These are phyloP conservation scores for Penaeus vannamei DNA, from an alignment of 1,140 invertebrate species.

Conservation along the genomic window DNA sequence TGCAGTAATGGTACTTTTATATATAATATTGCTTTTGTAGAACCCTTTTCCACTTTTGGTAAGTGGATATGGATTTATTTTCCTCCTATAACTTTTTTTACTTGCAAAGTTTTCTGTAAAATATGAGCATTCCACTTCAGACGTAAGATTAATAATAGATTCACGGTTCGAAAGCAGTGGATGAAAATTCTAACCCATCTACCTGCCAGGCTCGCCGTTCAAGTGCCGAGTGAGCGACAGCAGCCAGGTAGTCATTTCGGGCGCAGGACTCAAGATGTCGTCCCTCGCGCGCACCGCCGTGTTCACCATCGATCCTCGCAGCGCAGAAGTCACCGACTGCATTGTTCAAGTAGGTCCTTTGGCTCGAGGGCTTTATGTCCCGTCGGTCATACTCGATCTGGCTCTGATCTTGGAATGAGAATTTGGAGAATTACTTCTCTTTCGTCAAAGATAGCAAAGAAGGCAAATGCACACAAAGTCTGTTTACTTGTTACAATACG, in stretches of 20 bases:
- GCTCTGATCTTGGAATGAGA: too few relatives aligned
- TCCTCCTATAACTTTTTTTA: too few relatives aligned
- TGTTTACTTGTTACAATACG: neutral
- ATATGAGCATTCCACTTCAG: too few relatives aligned
- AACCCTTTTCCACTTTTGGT: too few relatives aligned
- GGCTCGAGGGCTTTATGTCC: too few relatives aligned
- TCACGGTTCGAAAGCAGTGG: neutral
- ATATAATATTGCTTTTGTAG: too few relatives aligned
- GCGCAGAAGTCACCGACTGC: conserved; percentile 73
- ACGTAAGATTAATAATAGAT: too few relatives aligned
- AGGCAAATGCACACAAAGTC: neutral
- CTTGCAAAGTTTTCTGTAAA: too few relatives aligned
- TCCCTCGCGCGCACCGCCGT: conserved; percentile 76
- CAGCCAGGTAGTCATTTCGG: conserved; percentile 77
- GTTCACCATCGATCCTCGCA: conserved; percentile 78
- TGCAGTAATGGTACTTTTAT: too few relatives aligned
- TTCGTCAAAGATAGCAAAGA: neutral
- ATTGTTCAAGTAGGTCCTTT: conserved; percentile 74
- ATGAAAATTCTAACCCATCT: conserved; percentile 10
- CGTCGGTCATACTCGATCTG: too few relatives aligned
- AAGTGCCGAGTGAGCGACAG: conserved; percentile 81
- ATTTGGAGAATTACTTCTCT: neutral
- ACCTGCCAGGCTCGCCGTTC: conserved; percentile 84
- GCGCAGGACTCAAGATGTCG: conserved; percentile 78
- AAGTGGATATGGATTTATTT: too few relatives aligned